These are phyloP conservation scores for Phlogophora meticulosa DNA, from an alignment of 2,888 invertebrate species.

Conservation along the genomic window DNA sequence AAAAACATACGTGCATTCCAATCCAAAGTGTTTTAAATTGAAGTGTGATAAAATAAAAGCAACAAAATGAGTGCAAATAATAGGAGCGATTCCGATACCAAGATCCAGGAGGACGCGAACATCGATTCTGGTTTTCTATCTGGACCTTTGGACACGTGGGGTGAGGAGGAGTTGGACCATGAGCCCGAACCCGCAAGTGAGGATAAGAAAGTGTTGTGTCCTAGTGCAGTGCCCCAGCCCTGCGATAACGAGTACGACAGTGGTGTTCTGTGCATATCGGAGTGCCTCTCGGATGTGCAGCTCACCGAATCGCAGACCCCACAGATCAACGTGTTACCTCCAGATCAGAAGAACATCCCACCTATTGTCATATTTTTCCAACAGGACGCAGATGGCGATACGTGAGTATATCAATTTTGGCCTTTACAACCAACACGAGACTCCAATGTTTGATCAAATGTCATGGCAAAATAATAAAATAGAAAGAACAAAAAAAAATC, in stretches of 20 bases:
- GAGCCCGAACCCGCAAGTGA: conserved; percentile 62
- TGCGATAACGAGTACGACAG: conserved; percentile 89
- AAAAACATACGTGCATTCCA: conserved; percentile 45
- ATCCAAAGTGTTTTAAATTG: conserved; percentile 42
- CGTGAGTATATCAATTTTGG: conserved; percentile 92
- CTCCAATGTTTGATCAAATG: conserved; percentile 19
- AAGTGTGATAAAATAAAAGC: conserved; percentile 70
- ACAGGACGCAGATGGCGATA: conserved; percentile 96
- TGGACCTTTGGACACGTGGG: conserved; percentile 65
- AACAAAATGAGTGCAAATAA: conserved; percentile 86
- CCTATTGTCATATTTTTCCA: conserved; percentile 93
- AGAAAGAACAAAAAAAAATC: neutral
- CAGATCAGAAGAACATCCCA: conserved; percentile 72
- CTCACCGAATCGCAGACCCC: conserved; percentile 60
- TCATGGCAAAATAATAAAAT: neutral
- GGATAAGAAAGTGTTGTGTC: conserved; percentile 74
- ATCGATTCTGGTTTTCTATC: conserved; percentile 85
- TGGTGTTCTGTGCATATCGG: conserved; percentile 92
- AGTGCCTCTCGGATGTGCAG: conserved; percentile 79
- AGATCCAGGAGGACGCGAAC: conserved; percentile 79
- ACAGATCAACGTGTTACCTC: conserved; percentile 59
- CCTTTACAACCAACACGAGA: neutral
- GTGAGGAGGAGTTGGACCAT: conserved; percentile 56
- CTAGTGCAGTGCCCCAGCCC: conserved; percentile 58
- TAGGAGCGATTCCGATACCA: conserved; percentile 79